These are phyloP conservation scores for Serranus cabrilla DNA, from an alignment of 2,797 vertebrate species.

Conservation along the genomic window DNA sequence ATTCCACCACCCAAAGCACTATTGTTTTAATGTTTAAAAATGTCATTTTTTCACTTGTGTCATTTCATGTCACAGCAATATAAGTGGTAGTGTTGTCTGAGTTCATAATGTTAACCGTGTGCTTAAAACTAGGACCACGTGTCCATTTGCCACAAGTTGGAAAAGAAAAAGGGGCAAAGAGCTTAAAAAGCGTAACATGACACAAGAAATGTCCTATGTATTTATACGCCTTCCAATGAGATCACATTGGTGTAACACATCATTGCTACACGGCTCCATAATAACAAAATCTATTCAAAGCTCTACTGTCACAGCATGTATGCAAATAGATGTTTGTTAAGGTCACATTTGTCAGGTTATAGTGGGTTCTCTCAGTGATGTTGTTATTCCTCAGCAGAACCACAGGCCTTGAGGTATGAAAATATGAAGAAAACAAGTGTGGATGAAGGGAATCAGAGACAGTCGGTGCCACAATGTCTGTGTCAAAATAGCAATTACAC, in stretches of 20 bases:
- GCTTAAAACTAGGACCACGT: too few relatives aligned
- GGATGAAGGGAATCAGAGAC: slow-evolving; percentile 46
- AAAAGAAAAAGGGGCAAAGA: too few relatives aligned
- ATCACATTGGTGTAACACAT: slow-evolving; percentile 4
- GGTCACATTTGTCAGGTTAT: slow-evolving; percentile 37
- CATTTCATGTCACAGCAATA: too few relatives aligned
- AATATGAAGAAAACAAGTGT: slow-evolving; percentile 50
- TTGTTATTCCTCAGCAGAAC: slow-evolving; percentile 38
- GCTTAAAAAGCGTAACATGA: too few relatives aligned
- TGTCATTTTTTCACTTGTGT: too few relatives aligned
- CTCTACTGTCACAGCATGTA: slow-evolving; percentile 8
- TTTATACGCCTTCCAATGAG: too few relatives aligned
- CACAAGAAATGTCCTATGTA: too few relatives aligned
- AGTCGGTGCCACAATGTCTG: slow-evolving; percentile 43
- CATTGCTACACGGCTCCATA: slow-evolving; percentile 6
- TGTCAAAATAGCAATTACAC: slow-evolving; percentile 82
- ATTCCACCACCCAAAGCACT: too few relatives aligned
- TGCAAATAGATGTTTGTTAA: slow-evolving; percentile 50
- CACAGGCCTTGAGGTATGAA: slow-evolving; percentile 33
- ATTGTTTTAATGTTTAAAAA: too few relatives aligned
- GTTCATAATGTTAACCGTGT: too few relatives aligned
- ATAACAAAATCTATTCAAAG: slow-evolving; percentile 22
- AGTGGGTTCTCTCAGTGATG: slow-evolving; percentile 28
- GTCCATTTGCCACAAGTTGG: too few relatives aligned
- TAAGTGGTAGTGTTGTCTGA: too few relatives aligned